Conservation (phyloP, 2,113 vertebrate species). For the Ictalurus punctatus region DNA sequence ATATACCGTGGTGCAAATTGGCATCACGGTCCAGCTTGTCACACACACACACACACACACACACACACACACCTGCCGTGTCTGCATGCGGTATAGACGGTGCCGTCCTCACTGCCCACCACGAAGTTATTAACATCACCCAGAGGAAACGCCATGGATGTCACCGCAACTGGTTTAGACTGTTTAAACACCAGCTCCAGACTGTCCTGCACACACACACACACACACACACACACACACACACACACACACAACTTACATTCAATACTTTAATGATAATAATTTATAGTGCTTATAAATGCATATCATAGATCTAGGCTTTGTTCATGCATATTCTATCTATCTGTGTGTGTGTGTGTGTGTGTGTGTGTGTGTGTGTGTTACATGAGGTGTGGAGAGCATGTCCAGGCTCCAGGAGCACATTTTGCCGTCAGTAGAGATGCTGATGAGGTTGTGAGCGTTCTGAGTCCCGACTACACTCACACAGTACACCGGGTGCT, state of each 20-base stretch:
- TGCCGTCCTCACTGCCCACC: conserved; percentile 97
- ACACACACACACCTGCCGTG: conserved; percentile 84
- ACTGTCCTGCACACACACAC: conserved; percentile 80
- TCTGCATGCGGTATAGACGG: conserved; percentile 94
- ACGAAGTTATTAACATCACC: conserved; percentile 99
- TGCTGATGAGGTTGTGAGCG: conserved; percentile 95
- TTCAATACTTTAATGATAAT: background rate
- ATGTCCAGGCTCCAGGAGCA: conserved; percentile 98
- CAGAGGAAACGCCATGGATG: conserved; percentile 95
- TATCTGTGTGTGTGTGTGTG: conserved; percentile 49
- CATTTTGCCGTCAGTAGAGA: conserved; percentile 96
- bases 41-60: conserved; percentile 62
- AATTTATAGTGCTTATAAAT: background rate
- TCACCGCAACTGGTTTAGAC: conserved; percentile 95
- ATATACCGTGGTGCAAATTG: background rate
- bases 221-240: conserved; percentile 38
- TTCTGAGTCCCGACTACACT: conserved; percentile 92
- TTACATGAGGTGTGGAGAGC: conserved; percentile 87
- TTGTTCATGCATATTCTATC: background rate
- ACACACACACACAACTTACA: conserved; percentile 17
- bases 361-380: conserved; percentile 6
- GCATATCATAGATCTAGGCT: too few species aligned
- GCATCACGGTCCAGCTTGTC: background rate
- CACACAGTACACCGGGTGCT: conserved; percentile 89
- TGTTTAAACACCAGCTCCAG: conserved; percentile 98